Evolutionary conservation across 2,797 vertebrate genomes (phyloP).

Genomic region (Pyrrhura leucotis): DNA sequence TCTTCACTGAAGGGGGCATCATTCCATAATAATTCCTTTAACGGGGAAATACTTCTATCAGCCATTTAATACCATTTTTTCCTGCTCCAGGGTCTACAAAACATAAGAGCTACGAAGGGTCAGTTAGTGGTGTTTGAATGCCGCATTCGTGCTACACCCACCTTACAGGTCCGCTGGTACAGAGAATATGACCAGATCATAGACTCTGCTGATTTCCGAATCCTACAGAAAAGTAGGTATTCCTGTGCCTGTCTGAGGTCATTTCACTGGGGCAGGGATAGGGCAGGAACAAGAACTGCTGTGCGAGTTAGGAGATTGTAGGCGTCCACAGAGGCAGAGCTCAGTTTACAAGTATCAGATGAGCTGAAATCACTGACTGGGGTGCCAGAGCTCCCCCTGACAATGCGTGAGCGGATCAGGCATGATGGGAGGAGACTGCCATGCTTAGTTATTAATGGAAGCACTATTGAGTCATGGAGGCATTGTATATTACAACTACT

Average conservation of each 20-base stretch:
- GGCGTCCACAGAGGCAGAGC: neutral
- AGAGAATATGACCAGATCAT: slow-evolving; percentile 82
- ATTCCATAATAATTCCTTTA: neutral
- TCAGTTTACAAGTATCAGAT: neutral
- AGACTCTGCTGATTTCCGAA: slow-evolving; percentile 87
- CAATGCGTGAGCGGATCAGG: accelerated
- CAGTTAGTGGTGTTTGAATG: slow-evolving; percentile 88
- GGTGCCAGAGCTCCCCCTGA: neutral
- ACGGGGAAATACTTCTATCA: neutral
- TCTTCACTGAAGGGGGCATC: neutral
- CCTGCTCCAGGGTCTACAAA: slow-evolving; percentile 81
- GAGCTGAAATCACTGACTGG: neutral
- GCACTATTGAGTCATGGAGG: neutral
- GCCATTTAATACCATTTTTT: neutral
- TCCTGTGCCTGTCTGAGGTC: accelerated
- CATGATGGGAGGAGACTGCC: neutral
- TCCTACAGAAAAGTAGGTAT: slow-evolving; percentile 86
- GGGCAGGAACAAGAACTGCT: neutral
- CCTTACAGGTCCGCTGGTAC: slow-evolving; percentile 87
- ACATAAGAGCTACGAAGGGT: slow-evolving; percentile 83
- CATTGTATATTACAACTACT: neutral
- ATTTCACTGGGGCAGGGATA: accelerated
- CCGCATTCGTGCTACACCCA: slow-evolving; percentile 79
- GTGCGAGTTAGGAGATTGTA: accelerated
- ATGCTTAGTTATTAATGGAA: neutral